Base-by-base conservation (phyloP, 1,140 invertebrate genomes). In the Ridgeia piscesae region DNA sequence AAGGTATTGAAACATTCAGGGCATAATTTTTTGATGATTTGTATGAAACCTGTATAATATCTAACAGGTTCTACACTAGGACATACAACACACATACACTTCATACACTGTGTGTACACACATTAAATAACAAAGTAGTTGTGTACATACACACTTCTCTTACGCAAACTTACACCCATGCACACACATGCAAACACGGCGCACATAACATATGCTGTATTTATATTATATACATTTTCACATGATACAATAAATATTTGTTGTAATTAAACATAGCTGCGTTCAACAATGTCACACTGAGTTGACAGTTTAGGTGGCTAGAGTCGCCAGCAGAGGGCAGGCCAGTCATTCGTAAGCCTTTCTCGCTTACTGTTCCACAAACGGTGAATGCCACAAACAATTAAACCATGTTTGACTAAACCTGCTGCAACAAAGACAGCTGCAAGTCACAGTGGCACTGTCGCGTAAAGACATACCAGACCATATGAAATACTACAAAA, bases 181-280 rank as follows among this genome's bases (percentile, higher is more conserved):
- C 58, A 77, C 58, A 77, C 58, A 77, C 58, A 77, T 31, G 27
- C 58, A 77, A 27, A 77, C 58, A 77, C 0, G 27, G 58, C 27
- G 58, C 27, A 77, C 27, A 21, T 77, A 77, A 31, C 27, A 77
- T 77, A 77, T 31, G 58, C 58, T 77, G 58, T 77, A 77, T 77
- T 77, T 77, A 77, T 77, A 77, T 77, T 77, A 77, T 77, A 77
- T 77, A 77, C 58, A 77, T 77, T 77, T 77, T 77, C 58, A 77
- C 58, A 77, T 77, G 58, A 27, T 77, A 77, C 58, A 77, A 77
- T 77, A 77, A 77, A 77, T 77, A 77, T 77, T 77, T 21, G 58
- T 77, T 77, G 58, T 77, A 77, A 77, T 77, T 77, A 77, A 31
- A 77, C 6, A 77, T 77, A 14, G 58, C 58, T 77, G 58, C 58